Percentiles rank a stretch among this genome's conserved stretches.
These are phyloP conservation scores for Mustela lutreola DNA, from an alignment of 2,113 vertebrate species.

Conservation along the genomic window DNA sequence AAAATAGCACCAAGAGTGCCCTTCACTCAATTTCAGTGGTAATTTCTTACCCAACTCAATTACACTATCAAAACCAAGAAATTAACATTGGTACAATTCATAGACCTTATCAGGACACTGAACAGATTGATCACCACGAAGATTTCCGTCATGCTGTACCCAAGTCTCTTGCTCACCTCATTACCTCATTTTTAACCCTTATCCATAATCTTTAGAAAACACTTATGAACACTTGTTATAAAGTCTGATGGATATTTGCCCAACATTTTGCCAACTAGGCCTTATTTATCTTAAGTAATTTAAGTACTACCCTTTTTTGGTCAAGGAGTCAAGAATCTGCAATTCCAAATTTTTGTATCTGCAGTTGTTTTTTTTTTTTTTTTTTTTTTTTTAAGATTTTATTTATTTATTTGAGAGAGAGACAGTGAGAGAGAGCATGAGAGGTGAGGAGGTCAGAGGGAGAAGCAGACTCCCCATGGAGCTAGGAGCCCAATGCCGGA, in stretches of 20 bases:
- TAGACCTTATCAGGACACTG: background rate
- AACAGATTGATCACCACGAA: background rate
- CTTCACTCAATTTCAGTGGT: background rate
- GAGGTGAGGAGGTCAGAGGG: too few relatives aligned
- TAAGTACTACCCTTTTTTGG: background rate
- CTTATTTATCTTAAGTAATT: background rate
- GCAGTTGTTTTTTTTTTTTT: background rate
- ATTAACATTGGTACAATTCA: background rate
- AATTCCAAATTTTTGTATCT: background rate
- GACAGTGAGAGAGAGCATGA: too few relatives aligned
- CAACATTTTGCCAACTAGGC: background rate
- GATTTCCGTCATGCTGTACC: background rate
- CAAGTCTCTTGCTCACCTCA: background rate
- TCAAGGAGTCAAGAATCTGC: background rate
- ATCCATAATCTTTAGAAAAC: conserved; percentile 41
- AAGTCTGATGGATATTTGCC: conserved; percentile 3
- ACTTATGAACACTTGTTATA: conserved; percentile 3
- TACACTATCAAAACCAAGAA: background rate
- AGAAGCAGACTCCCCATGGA: too few relatives aligned
- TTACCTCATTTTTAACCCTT: conserved; percentile 45
- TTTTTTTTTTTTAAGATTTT: too few relatives aligned
- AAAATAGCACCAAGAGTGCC: background rate
- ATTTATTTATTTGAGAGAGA: too few relatives aligned
- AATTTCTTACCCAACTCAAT: background rate
- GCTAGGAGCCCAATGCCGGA: too few relatives aligned